These are phyloP conservation scores for Sterrhoptilus dennistouni DNA, from an alignment of 2,113 vertebrate genomes.

Conservation along the genomic window DNA sequence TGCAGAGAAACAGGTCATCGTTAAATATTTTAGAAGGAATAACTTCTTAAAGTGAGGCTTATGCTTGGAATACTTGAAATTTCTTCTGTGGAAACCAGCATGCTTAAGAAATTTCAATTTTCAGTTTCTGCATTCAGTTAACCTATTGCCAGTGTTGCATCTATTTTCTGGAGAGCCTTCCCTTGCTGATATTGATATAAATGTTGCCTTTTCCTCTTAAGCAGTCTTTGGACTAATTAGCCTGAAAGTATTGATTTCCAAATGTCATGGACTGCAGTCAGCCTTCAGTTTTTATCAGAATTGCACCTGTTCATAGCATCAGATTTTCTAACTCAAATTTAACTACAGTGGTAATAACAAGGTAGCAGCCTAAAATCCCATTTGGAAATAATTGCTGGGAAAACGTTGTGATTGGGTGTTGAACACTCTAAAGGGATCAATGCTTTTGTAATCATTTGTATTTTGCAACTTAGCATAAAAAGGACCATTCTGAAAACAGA, in stretches of 20 bases:
- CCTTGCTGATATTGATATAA: neutral
- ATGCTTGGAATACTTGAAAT: neutral
- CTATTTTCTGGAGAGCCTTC: neutral
- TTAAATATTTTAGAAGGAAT: neutral
- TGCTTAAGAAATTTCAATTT: neutral
- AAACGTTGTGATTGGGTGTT: neutral
- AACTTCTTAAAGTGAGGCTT: neutral
- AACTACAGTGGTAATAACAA: neutral
- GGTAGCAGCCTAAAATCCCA: neutral
- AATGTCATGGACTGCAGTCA: neutral
- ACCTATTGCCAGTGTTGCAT: neutral
- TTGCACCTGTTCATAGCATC: neutral
- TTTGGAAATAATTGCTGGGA: neutral
- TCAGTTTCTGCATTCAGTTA: neutral
- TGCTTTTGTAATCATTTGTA: neutral
- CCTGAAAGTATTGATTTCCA: neutral
- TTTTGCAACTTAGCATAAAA: neutral
- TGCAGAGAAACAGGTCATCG: neutral
- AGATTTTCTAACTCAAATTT: neutral
- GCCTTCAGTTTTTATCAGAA: neutral
- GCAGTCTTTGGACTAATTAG: neutral
- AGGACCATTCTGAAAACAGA: conserved; percentile 61
- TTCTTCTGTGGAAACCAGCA: neutral
- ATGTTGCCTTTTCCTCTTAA: neutral
- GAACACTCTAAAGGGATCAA: neutral